These are phyloP conservation scores for Papilio dardanus DNA, from an alignment of 1,140 invertebrate genomes.

Conservation along the genomic window DNA sequence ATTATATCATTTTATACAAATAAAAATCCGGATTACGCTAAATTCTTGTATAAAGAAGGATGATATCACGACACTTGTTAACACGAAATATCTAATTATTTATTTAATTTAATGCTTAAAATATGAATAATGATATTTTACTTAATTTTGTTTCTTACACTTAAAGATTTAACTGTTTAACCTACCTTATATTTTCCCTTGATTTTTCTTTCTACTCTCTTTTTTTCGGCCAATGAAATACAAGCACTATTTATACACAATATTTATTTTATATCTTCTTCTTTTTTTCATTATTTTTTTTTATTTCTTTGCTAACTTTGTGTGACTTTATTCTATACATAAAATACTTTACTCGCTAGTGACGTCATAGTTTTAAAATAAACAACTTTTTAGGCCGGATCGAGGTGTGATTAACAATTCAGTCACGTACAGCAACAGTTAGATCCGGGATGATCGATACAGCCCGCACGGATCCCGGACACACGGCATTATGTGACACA, in stretches of 20 bases:
- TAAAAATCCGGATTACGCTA: neutral
- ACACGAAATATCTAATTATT: neutral
- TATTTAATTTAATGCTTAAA: too few species aligned
- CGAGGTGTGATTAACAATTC: constrained; percentile 37
- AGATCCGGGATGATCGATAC: constrained; percentile 43
- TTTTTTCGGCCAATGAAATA: too few species aligned
- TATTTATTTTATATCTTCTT: neutral
- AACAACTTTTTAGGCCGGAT: neutral
- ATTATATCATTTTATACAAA: neutral
- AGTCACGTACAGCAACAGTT: constrained; percentile 20
- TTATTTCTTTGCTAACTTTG: neutral
- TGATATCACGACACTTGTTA: neutral
- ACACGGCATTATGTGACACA: neutral
- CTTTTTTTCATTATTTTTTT: neutral
- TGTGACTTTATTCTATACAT: neutral
- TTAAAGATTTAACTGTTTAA: too few species aligned
- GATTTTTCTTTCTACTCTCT: too few species aligned
- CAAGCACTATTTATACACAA: too few species aligned
- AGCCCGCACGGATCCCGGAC: neutral
- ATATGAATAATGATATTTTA: too few species aligned
- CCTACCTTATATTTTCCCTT: too few species aligned
- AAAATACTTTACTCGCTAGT: neutral
- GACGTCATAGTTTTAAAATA: neutral
- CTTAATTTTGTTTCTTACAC: too few species aligned
- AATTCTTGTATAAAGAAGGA: constrained; percentile 23